phyloP scores from a whole-genome alignment of 2,113 vertebrate species.

The Ahaetulla prasina region DNA sequence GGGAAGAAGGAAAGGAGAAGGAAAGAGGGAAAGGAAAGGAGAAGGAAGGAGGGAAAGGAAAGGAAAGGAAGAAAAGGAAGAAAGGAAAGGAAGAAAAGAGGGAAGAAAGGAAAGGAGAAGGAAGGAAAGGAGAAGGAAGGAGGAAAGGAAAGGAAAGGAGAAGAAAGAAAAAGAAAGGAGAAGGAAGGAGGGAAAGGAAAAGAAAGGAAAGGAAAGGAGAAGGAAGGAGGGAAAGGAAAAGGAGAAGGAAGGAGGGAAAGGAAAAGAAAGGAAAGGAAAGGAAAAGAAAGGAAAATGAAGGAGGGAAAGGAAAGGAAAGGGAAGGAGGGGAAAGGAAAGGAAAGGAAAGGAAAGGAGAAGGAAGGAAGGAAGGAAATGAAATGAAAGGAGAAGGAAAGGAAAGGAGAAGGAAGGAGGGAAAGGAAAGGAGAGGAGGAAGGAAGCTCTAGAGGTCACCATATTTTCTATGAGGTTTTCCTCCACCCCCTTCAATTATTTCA shows the following conservation, averaged over 20 bases:
- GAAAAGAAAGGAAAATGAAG: no score
- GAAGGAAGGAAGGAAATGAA: no score
- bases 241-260: no score
- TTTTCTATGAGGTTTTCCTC: background rate
- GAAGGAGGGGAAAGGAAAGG: no score
- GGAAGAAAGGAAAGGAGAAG: background rate
- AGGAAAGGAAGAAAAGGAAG: no score
- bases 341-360: background rate
- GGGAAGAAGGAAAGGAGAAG: background rate
- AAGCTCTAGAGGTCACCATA: background rate
- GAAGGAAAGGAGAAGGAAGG: no score
- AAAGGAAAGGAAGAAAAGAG: background rate
- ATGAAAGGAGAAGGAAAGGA: no score
- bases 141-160: background rate
- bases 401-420: rapidly evolving
- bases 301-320: no score
- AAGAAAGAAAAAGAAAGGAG: no score
- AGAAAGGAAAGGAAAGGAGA: background rate
- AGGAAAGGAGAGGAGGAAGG: background rate
- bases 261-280: background rate
- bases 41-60: background rate
- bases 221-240: no score
- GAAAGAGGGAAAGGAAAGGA: background rate
- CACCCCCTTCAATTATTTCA: background rate
- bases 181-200: no score